Conservation (phyloP, 2,113 vertebrate species). For the Rhagologus leucostigma region DNA sequence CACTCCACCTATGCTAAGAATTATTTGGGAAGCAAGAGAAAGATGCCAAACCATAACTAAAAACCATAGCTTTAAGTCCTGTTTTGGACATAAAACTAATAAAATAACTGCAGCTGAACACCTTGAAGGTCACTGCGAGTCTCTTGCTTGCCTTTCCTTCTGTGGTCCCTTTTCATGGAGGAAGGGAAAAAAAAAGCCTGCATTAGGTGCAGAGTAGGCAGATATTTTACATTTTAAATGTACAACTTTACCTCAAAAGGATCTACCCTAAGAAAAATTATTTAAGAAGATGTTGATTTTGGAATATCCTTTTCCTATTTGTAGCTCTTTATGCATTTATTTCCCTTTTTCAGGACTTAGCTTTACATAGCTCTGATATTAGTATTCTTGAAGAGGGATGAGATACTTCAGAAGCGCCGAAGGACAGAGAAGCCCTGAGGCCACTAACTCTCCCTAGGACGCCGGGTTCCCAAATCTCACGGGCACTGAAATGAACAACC, state of each 20-base stretch:
- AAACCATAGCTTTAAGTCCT: neutral
- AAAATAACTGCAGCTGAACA: neutral
- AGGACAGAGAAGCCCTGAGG: conserved; percentile 37
- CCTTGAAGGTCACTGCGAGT: neutral
- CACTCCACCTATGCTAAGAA: neutral
- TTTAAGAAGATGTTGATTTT: neutral
- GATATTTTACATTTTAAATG: conserved; percentile 32
- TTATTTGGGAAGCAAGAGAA: neutral
- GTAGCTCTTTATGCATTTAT: conserved; percentile 13
- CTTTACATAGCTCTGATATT: conserved; percentile 5
- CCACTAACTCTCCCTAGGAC: neutral
- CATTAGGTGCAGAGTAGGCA: neutral
- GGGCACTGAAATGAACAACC: neutral
- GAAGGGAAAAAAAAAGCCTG: neutral
- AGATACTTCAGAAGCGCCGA: neutral
- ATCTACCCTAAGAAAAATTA: neutral
- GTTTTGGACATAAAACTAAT: neutral
- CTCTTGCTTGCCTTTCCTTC: neutral
- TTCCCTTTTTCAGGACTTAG: neutral
- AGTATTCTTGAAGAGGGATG: neutral
- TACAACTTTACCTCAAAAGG: neutral
- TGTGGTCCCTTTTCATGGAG: neutral
- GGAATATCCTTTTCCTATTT: conserved; percentile 12
- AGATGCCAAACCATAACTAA: neutral
- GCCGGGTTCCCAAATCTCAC: neutral